Base-by-base conservation (phyloP, 2,797 vertebrate species). In the Bradypodion pumilum region DNA sequence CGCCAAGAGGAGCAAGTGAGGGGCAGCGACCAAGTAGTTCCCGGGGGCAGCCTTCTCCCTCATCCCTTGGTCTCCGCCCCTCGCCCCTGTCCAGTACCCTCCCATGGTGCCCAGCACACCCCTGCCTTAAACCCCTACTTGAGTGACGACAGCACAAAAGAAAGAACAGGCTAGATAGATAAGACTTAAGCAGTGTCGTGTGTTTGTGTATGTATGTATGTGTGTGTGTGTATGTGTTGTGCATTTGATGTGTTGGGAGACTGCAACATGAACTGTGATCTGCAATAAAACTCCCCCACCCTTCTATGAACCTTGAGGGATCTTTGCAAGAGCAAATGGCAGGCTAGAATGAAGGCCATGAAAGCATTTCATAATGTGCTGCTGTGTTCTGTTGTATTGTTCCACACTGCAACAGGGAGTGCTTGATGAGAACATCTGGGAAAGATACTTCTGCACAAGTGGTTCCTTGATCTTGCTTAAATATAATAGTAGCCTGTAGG, bases 391-490 rank as follows among this genome's bases (percentile, higher is more conserved):
- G 21, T 21, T 63, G 40, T 27, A 52, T 59, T 65, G 15, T 49
- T 68, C 60, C 83, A 73, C 42, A 35, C 25, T 42, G 19, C 42
- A 79, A 27, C 16, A 40, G 16, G 44, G 56, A 84, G 69, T 73
- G 23, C 46, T 63, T 63, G 10, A 65, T 27, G 74, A 74, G 83
- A 32, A 23, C 19, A 16, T 27, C 70, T 59, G 7, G 32, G 29
- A 66, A 74, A 66, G 21, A 59, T 32, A 32, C 37, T 63, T 59
- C 29, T 40, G 60, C 13, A 40, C 32, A 79, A 7, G 25, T 16
- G 27, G 9, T 3, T n/a, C 0, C 27, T 29, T 23, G 8, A 2
- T 66, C 21, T 7, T 73, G 12, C 1, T 0, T 60, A 66, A 72
- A 40, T 79, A 52, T 5, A 78, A 16, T 0, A 25, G 32, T 63